Evolutionary conservation across 1,140 invertebrate genomes (phyloP).

Genomic region (Lepidurus couesii): DNA sequence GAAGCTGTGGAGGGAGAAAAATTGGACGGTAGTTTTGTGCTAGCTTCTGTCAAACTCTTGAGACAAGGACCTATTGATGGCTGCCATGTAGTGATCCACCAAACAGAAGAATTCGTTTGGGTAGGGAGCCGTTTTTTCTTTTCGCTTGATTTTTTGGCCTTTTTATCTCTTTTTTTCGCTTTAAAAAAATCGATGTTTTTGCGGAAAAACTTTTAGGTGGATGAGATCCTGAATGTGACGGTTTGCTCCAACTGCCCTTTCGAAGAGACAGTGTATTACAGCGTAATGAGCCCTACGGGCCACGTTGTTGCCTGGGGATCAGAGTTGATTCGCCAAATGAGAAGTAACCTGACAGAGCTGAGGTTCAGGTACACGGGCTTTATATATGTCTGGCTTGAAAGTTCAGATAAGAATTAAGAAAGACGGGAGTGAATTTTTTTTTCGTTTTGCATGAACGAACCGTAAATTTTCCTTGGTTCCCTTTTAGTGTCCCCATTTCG

Average conservation of each 20-base stretch:
- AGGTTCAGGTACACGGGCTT: not conserved
- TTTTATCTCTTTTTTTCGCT: not conserved
- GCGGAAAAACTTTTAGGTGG: not conserved
- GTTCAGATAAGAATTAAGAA: not conserved
- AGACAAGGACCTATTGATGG: constrained; percentile 8
- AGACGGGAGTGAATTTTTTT: not conserved
- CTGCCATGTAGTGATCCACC: constrained; percentile 7
- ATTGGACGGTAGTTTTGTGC: constrained; percentile 18
- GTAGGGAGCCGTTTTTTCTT: not conserved
- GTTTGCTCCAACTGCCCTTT: constrained; percentile 4
- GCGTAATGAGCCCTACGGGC: not conserved
- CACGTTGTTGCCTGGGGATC: constrained; percentile 7
- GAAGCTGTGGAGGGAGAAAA: constrained; percentile 16
- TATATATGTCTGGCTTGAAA: not conserved
- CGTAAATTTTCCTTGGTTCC: not conserved
- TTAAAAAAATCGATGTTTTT: not conserved
- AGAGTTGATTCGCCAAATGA: constrained; percentile 1
- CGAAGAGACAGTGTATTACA: constrained; percentile 3
- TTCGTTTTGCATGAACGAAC: not conserved
- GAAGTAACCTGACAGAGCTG: not conserved
- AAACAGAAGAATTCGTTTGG: not conserved
- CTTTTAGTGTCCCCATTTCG: constrained; percentile 9
- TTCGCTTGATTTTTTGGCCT: not conserved
- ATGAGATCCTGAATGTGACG: not conserved
- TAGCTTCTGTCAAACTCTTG: not conserved